Percentiles rank a stretch among this genome's conserved stretches.
Evolutionary conservation across 92 coral and sea anemone species (phyloP).

Genomic region (Parazoanthus swiftii): DNA sequence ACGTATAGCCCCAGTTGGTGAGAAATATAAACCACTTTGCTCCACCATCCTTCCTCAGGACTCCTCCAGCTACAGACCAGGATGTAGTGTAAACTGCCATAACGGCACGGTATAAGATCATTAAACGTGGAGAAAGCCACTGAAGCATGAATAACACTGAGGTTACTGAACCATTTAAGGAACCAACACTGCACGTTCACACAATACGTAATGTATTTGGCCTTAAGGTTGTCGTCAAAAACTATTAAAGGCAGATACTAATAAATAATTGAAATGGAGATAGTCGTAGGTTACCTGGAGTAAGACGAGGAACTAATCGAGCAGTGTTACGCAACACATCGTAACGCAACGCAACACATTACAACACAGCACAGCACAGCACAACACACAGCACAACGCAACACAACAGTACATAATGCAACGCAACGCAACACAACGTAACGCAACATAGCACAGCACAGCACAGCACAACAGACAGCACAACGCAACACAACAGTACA

Average conservation of each 20-base stretch:
- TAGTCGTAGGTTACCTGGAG: too few species aligned
- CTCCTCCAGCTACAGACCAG: conserved; percentile 71
- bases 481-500: neutral
- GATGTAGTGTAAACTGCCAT: conserved; percentile 62
- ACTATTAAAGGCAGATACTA: too few species aligned
- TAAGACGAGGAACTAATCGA: too few species aligned
- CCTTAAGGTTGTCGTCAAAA: too few species aligned
- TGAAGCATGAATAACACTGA: conserved; percentile 20
- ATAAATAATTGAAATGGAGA: too few species aligned
- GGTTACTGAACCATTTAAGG: neutral
- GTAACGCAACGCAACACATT: neutral
- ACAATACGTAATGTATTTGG: too few species aligned
- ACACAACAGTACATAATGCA: neutral
- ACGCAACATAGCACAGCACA: neutral
- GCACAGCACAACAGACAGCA: neutral
- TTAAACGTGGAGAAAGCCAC: conserved; percentile 66
- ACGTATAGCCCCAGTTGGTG: conserved; percentile 79
- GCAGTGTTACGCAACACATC: neutral
- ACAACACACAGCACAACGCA: neutral
- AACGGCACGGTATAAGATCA: conserved; percentile 57
- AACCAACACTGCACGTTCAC: neutral
- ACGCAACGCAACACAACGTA: neutral
- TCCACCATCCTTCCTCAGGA: conserved; percentile 42
- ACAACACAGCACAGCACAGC: too few species aligned
- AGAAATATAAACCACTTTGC: conserved; percentile 74